These are phyloP conservation scores for Clavelina lepadiformis DNA, from an alignment of 23 tunicate species.

Conservation along the genomic window DNA sequence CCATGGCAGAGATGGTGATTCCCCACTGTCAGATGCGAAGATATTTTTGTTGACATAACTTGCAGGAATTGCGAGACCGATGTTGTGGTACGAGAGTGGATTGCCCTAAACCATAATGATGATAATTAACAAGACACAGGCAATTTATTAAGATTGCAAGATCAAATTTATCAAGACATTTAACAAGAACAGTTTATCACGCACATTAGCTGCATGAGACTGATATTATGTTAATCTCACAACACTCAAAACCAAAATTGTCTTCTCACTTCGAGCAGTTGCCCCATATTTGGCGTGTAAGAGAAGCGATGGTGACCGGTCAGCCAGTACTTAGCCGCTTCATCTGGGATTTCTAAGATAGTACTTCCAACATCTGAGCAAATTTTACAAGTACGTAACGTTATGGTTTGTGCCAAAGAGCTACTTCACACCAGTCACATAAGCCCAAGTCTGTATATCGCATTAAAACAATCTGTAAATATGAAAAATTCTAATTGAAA, in stretches of 20 bases:
- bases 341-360: conserved; percentile 27
- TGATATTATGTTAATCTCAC: no score
- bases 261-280: conserved; percentile 31
- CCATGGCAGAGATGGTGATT: conserved; percentile 55
- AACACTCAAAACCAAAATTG: no score
- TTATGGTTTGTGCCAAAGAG: no score
- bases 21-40: conserved; percentile 8
- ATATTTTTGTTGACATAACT: conserved; percentile 43
- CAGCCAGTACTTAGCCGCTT: conserved; percentile 59
- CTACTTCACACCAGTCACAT: no score
- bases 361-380: background rate
- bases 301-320: conserved; percentile 59
- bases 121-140: background rate
- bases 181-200: no score
- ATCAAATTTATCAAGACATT: no score
- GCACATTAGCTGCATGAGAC: no score
- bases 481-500: background rate
- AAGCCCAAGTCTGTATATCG: no score
- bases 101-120: conserved; percentile 25
- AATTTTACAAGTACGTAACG: no score
- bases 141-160: no score
- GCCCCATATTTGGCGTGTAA: conserved; percentile 51
- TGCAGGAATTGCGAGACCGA: conserved; percentile 64
- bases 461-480: no score
- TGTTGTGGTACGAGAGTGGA: conserved; percentile 59